Evolutionary conservation across 2,113 vertebrate genomes (phyloP), one percentile per base, ranked within the genome.

Genomic region (Pipa parva): DNA sequence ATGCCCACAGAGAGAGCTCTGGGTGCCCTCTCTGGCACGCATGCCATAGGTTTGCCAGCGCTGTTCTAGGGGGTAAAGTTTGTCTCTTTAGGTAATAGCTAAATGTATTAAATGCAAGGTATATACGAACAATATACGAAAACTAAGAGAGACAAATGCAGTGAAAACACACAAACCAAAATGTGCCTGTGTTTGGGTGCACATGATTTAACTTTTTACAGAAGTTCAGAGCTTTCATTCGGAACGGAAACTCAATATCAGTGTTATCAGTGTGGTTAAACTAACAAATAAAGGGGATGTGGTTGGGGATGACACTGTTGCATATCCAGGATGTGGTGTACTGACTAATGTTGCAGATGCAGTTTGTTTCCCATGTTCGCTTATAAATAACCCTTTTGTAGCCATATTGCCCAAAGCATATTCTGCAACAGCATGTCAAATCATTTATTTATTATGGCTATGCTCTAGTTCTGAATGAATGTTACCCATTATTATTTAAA

Each of bases 241-340:
- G 57, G 33, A 58, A 31, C 42, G 66, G 66, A 70, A 61, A 36
- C 36, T 22, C 33, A 45, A 7, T 37, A 20, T 21, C 28, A 21
- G 42, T 51, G 65, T 52, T 68, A 52, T 70, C 66, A 18, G 57
- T 70, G 57, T 54, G 66, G 66, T 61, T 45, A 25, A 29, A 39
- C 58, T 61, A 26, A 42, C 46, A 50, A 59, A 59, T 59, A 37
- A 61, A 45, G 66, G 51, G 66, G 66, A 70, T 70, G 66, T 31
- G 66, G 66, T 61, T 49, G 20, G 57, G 57, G 58, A 28, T 70
- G 66, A 70, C 58, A 70, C 57, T 54, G 29, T 31, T 61, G 20
- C 49, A 61, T 58, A 61, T 61, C 66, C 66, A 69, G 65, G 65
- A 69, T 69, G 65, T 45, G 65, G 65, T 60, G 57, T 60, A 28